phyloP scores from a whole-genome alignment of 2,888 invertebrate species.

The Melangyna quadrimaculata region DNA sequence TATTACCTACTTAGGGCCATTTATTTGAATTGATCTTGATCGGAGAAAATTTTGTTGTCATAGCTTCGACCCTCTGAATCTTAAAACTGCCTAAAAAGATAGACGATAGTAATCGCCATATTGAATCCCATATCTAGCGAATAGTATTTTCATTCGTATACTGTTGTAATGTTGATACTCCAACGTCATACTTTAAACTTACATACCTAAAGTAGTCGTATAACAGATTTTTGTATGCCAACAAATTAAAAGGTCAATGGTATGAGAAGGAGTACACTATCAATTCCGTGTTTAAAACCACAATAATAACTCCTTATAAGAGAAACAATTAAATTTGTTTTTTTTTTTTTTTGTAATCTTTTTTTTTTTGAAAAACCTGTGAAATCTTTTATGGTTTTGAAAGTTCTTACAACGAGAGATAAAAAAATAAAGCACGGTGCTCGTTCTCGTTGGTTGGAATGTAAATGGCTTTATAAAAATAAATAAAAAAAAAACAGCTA shows the following conservation, averaged over 20 bases:
- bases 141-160: too few relatives aligned
- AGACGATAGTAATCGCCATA: too few relatives aligned
- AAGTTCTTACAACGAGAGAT: slow-evolving; percentile 25
- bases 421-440: slow-evolving; percentile 20
- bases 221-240: not conserved
- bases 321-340: slow-evolving; percentile 49
- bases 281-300: slow-evolving; percentile 8
- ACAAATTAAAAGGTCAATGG: slow-evolving; percentile 18
- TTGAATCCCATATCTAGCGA: too few relatives aligned
- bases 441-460: slow-evolving; percentile 43
- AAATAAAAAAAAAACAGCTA: slow-evolving; percentile 33
- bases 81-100: too few relatives aligned
- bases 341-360: not conserved
- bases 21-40: too few relatives aligned
- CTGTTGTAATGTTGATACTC: too few relatives aligned
- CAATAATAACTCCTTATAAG: slow-evolving; percentile 37
- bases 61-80: too few relatives aligned
- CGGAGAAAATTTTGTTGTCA: too few relatives aligned
- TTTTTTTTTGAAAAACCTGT: slow-evolving; percentile 16
- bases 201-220: too few relatives aligned
- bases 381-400: slow-evolving; percentile 56
- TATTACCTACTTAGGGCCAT: too few relatives aligned
- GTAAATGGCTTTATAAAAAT: slow-evolving; percentile 66
- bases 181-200: too few relatives aligned
- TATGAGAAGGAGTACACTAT: not conserved